These are phyloP conservation scores for Phyllopteryx taeniolatus DNA, from an alignment of 2,113 vertebrate species.

Conservation along the genomic window DNA sequence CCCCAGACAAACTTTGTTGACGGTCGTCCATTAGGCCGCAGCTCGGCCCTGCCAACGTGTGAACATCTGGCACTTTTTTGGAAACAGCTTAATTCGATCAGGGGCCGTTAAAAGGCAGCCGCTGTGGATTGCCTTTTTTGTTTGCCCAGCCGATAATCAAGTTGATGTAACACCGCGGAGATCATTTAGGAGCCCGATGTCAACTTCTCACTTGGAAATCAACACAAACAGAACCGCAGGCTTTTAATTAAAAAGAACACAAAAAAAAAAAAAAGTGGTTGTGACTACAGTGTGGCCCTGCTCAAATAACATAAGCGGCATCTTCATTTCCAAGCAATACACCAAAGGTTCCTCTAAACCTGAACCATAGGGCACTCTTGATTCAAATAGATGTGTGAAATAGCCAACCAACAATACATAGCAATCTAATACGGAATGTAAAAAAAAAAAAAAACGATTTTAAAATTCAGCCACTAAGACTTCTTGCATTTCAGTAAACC, in stretches of 20 bases:
- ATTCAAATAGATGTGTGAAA: background rate
- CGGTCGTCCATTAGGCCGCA: background rate
- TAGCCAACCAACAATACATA: background rate
- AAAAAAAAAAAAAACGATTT: no score
- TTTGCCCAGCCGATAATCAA: slow-evolving; percentile 30
- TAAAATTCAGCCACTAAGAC: no score
- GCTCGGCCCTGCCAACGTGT: slow-evolving; percentile 22
- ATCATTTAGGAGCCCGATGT: slow-evolving; percentile 10
- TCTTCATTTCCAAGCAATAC: no score
- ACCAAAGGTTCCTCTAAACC: background rate
- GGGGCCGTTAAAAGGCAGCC: background rate
- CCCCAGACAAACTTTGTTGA: background rate
- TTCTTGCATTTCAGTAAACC: background rate
- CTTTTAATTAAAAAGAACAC: background rate
- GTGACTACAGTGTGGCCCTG: no score
- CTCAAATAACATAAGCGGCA: background rate
- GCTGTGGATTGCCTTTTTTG: slow-evolving; percentile 23
- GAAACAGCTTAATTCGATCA: slow-evolving; percentile 55
- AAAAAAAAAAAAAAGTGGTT: background rate
- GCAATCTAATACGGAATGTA: no score
- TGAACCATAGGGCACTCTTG: background rate
- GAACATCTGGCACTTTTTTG: slow-evolving; percentile 42
- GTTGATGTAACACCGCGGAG: slow-evolving; percentile 17
- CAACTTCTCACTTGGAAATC: slow-evolving; percentile 10
- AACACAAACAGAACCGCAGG: slow-evolving; percentile 6